Conservation (phyloP, 1,140 invertebrate genomes). For the Aplysia californica region DNA sequence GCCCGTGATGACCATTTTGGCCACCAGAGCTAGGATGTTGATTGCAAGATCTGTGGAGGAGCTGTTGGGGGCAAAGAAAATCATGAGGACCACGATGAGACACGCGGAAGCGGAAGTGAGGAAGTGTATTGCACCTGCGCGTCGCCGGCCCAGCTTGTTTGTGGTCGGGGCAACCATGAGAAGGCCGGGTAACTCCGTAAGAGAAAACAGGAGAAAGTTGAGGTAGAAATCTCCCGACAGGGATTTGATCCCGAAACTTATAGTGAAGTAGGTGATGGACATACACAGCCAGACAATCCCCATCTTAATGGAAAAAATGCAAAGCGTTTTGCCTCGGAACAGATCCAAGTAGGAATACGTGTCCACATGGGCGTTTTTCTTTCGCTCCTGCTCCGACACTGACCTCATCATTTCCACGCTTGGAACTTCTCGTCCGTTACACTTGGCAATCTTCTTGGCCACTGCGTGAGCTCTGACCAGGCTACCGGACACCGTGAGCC, state of each 20-base stretch:
- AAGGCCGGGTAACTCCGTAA: background rate
- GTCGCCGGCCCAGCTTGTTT: background rate
- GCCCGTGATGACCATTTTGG: background rate
- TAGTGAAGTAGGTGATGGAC: background rate
- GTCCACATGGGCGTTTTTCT: background rate
- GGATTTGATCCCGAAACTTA: background rate
- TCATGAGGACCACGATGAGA: background rate
- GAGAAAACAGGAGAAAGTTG: background rate
- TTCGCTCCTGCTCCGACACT: background rate
- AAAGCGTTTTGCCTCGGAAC: background rate
- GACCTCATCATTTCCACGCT: background rate
- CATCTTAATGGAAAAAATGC: background rate
- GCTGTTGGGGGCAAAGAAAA: too few species aligned
- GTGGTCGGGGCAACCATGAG: background rate
- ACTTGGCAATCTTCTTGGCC: background rate
- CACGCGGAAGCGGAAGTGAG: background rate
- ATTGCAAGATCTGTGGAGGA: background rate
- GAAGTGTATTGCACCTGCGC: background rate
- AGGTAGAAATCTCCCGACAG: background rate
- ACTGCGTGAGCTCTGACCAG: background rate
- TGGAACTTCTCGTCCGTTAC: background rate
- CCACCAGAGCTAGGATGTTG: background rate
- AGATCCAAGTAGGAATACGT: background rate
- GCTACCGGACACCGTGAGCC: background rate
- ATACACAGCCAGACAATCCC: background rate